A percentile compares a stretch with the other conserved stretches of the same genome.
phyloP scores from a whole-genome alignment of 2,888 invertebrate species.

The Chorisops tibialis region DNA sequence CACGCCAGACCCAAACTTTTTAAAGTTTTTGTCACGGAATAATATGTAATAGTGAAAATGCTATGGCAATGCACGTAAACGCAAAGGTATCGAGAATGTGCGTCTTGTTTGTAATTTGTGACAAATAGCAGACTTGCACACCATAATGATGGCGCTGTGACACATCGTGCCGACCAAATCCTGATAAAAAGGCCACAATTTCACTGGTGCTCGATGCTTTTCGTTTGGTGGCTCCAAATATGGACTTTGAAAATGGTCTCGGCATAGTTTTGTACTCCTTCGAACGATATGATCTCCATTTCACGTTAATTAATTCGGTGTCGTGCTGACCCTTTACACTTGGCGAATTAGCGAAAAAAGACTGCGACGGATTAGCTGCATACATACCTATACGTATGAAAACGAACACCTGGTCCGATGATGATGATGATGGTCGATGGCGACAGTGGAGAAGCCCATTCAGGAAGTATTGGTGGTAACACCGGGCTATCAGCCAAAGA shows the following conservation, averaged over 20 bases:
- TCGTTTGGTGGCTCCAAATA: slow-evolving; percentile 9
- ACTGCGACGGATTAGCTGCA: neutral
- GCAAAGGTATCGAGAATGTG: slow-evolving; percentile 11
- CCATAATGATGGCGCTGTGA: slow-evolving; percentile 4
- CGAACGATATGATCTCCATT: slow-evolving; percentile 25
- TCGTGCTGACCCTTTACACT: slow-evolving; percentile 23
- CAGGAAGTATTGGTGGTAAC: neutral
- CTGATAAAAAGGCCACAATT: slow-evolving; percentile 8
- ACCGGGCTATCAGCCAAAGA: too few species aligned
- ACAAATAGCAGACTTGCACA: slow-evolving; percentile 8
- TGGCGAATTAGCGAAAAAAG: slow-evolving; percentile 22
- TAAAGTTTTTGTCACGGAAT: too few species aligned
- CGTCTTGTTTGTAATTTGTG: slow-evolving; percentile 2
- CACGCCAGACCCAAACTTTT: too few species aligned
- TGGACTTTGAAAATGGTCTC: slow-evolving; percentile 1
- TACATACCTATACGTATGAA: neutral
- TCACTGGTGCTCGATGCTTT: slow-evolving; percentile 2
- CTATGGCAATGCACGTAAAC: too few species aligned
- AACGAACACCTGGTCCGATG: slow-evolving; percentile 18
- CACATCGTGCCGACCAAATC: slow-evolving; percentile 14
- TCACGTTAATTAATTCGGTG: slow-evolving; percentile 22
- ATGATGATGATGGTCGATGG: neutral
- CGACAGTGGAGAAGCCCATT: neutral
- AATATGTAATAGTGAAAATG: too few species aligned
- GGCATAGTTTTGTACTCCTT: neutral